phyloP scores from a whole-genome alignment of 2,888 invertebrate species.

The Julus scandinavius region DNA sequence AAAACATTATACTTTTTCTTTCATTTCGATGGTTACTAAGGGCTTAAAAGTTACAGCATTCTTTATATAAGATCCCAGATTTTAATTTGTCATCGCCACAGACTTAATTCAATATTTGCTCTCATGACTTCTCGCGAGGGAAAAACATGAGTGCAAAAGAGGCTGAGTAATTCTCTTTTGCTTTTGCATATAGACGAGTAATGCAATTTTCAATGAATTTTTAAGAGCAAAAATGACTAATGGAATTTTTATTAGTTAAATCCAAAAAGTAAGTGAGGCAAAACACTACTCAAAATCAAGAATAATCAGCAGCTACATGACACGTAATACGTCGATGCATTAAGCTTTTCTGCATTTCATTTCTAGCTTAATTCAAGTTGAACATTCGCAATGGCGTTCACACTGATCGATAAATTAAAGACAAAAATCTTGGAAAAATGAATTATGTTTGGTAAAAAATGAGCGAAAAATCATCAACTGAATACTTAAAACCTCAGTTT shows the following conservation, averaged over 20 bases:
- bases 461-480: not conserved
- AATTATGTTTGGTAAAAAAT: not conserved
- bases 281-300: slow-evolving; percentile 16
- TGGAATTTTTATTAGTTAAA: slow-evolving; percentile 29
- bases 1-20: no score
- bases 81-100: slow-evolving; percentile 22
- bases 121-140: not conserved
- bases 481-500: no score
- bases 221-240: slow-evolving; percentile 34
- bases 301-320: slow-evolving; percentile 30
- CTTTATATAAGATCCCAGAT: not conserved
- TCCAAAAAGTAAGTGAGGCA: not conserved
- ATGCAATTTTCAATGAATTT: slow-evolving; percentile 18
- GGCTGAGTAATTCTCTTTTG: no score
- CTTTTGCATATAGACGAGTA: not conserved
- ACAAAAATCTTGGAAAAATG: not conserved
- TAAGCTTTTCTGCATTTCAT: slow-evolving; percentile 2
- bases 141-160: not conserved
- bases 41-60: no score
- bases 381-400: not conserved
- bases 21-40: no score
- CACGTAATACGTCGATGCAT: not conserved
- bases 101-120: not conserved
- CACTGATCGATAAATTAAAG: not conserved
- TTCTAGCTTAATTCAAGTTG: slow-evolving; percentile 29